Evolutionary conservation across 1,140 invertebrate species (phyloP).

Genomic region (Melitaea cinxia): DNA sequence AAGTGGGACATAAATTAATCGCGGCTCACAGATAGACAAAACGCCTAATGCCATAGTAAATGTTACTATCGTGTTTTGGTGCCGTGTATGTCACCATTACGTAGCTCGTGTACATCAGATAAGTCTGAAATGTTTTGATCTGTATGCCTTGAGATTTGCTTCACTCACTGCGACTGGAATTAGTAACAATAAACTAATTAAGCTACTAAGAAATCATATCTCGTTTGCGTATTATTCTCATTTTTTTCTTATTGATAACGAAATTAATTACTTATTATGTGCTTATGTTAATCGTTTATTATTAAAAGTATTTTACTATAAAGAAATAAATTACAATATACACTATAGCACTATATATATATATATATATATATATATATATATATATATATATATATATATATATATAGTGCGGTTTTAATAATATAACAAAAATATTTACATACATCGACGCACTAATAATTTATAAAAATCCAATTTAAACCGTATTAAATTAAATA

Average conservation of each 20-base stretch:
- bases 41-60: constrained; percentile 72
- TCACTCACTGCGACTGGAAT: constrained; percentile 27
- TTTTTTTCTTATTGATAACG: not conserved
- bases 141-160: constrained; percentile 35
- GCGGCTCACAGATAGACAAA: constrained; percentile 70
- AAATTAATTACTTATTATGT: not conserved
- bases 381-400: too few relatives aligned
- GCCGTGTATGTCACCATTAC: constrained; percentile 59
- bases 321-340: too few relatives aligned
- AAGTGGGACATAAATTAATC: constrained; percentile 75
- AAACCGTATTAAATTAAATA: not conserved
- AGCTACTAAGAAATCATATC: constrained; percentile 16
- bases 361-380: too few relatives aligned
- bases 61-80: constrained; percentile 68
- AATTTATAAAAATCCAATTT: too few relatives aligned
- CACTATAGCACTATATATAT: too few relatives aligned
- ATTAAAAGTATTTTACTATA: too few relatives aligned
- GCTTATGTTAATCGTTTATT: too few relatives aligned
- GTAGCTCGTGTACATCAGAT: constrained; percentile 48
- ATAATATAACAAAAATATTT: too few relatives aligned
- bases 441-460: too few relatives aligned
- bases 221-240: not conserved
- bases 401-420: too few relatives aligned
- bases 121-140: constrained; percentile 42
- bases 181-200: constrained; percentile 25